Percentiles rank a stretch among this genome's conserved stretches.
These are phyloP conservation scores for Pteronotus mesoamericanus DNA, from an alignment of 2,797 vertebrate genomes.

Conservation along the genomic window DNA sequence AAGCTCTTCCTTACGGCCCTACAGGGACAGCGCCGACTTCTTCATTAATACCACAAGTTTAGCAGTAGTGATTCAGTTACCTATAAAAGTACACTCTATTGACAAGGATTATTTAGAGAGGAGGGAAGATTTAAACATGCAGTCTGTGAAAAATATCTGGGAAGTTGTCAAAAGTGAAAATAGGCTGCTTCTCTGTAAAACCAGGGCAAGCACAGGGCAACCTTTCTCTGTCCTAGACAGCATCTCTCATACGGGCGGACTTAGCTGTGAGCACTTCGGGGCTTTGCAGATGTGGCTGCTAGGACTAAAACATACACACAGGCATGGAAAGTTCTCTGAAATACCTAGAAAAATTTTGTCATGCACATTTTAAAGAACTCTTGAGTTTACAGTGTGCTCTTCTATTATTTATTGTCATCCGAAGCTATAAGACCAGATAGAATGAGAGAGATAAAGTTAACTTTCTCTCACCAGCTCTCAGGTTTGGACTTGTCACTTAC, in stretches of 20 bases:
- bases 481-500: not conserved
- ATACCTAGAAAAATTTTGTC: not conserved
- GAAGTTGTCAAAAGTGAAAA: slow-evolving; percentile 44
- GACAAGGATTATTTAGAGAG: slow-evolving; percentile 64
- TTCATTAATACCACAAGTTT: slow-evolving; percentile 63
- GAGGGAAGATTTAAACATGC: slow-evolving; percentile 42
- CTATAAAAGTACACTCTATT: slow-evolving; percentile 68
- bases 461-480: not conserved
- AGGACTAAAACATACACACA: not conserved
- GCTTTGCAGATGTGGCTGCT: not conserved
- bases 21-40: slow-evolving; percentile 60
- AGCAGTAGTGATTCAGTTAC: slow-evolving; percentile 56
- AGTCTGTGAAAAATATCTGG: slow-evolving; percentile 14
- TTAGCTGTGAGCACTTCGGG: not conserved
- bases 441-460: not conserved
- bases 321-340: not conserved
- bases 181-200: not conserved
- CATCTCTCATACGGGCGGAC: not conserved
- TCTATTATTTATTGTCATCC: not conserved
- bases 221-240: not conserved
- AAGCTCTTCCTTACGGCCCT: slow-evolving; percentile 63
- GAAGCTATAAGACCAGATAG: not conserved
- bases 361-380: not conserved
- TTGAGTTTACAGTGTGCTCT: not conserved
- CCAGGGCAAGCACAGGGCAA: not conserved